Conservation (phyloP, 2,797 vertebrate species). For the Leucoraja ocellata region DNA sequence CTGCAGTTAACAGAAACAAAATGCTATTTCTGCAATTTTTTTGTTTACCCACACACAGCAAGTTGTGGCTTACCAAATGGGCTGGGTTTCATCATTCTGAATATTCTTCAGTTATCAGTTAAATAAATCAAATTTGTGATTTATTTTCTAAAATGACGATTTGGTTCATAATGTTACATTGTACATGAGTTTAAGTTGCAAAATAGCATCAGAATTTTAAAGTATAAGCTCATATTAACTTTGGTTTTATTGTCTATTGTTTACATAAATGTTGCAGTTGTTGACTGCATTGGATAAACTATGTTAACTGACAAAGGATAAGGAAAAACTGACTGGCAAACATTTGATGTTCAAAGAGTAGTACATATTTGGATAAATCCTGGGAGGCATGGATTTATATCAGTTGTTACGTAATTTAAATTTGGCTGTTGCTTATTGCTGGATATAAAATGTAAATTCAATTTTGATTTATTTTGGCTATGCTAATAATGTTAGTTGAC, state of each 20-base stretch:
- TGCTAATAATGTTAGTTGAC: slow-evolving; percentile 42
- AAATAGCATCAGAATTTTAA: not conserved
- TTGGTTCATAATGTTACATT: not conserved
- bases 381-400: not conserved
- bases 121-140: not conserved
- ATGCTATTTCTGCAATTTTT: slow-evolving; percentile 51
- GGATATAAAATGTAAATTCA: slow-evolving; percentile 48
- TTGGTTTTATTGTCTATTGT: not conserved
- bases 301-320: not conserved
- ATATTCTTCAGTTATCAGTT: not conserved
- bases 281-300: not conserved
- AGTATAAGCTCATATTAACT: not conserved
- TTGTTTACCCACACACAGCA: slow-evolving; percentile 44
- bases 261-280: not conserved
- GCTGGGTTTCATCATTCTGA: not conserved
- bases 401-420: slow-evolving; percentile 27
- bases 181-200: not conserved
- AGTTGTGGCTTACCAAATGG: not conserved
- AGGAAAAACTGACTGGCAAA: not conserved
- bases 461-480: slow-evolving; percentile 21
- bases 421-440: slow-evolving; percentile 43
- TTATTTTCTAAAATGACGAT: not conserved
- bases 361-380: not conserved
- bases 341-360: not conserved
- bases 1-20: slow-evolving; percentile 55